These are phyloP conservation scores for Oostethus manadensis DNA, from an alignment of 2,113 vertebrate genomes.

Conservation along the genomic window DNA sequence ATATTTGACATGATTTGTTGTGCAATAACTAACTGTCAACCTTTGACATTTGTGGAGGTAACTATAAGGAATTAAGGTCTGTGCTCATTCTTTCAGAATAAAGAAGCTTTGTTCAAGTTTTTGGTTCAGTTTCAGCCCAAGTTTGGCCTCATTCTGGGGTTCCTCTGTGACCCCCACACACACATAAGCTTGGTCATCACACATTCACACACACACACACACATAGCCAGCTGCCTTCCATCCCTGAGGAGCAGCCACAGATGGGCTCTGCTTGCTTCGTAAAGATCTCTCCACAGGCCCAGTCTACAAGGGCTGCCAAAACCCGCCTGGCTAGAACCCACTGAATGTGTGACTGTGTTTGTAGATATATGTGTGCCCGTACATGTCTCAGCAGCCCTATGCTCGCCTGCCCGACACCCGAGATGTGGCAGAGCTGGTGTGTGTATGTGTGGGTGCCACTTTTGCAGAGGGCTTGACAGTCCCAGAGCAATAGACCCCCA, in stretches of 20 bases:
- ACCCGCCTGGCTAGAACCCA: conserved; percentile 54
- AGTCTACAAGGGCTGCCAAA: conserved; percentile 65
- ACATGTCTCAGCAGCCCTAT: conserved; percentile 36
- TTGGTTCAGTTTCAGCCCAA: conserved; percentile 43
- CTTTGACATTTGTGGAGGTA: too few species aligned
- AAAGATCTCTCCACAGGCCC: conserved; percentile 72
- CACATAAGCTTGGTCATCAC: conserved; percentile 14
- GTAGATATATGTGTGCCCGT: conserved; percentile 37
- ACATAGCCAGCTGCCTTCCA: conserved; percentile 66
- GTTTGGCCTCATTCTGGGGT: conserved; percentile 34
- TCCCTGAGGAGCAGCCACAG: conserved; percentile 66
- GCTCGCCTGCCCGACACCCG: conserved; percentile 25
- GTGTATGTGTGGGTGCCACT: background rate
- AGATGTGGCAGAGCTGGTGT: conserved; percentile 28
- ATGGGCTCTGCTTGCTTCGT: conserved; percentile 70
- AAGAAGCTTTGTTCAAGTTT: too few species aligned
- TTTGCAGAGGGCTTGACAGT: conserved; percentile 14
- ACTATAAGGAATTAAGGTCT: too few species aligned
- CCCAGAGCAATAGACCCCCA: conserved; percentile 28
- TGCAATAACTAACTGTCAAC: too few species aligned
- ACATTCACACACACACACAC: conserved; percentile 38
- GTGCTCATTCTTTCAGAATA: too few species aligned
- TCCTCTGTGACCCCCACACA: conserved; percentile 51
- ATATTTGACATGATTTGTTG: too few species aligned
- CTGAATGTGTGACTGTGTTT: conserved; percentile 44